Evolutionary conservation across 2,888 invertebrate genomes (phyloP).

Genomic region (Caenorhabditis sulstoni): DNA sequence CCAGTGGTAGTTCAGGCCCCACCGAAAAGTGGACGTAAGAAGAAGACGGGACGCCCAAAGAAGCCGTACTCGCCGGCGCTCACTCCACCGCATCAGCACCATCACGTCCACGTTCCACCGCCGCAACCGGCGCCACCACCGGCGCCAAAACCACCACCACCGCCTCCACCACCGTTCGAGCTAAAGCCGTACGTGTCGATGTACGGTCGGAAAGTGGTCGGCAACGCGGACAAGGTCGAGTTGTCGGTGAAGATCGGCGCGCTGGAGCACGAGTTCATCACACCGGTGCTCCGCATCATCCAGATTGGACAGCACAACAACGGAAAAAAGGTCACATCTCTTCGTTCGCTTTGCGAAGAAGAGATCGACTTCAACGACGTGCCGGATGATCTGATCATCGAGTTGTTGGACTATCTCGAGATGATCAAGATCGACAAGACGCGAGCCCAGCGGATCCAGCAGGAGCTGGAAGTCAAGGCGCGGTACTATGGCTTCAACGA

Average conservation of each 20-base stretch:
- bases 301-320: slow-evolving; percentile 20
- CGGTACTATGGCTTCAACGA: not conserved
- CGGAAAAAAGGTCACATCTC: not conserved
- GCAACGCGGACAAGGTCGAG: slow-evolving; percentile 4
- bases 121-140: not conserved
- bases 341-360: slow-evolving; percentile 21
- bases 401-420: slow-evolving; percentile 27
- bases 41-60: slow-evolving; percentile 34
- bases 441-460: not conserved
- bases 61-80: slow-evolving; percentile 22
- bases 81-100: not conserved
- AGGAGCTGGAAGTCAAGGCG: slow-evolving; percentile 6
- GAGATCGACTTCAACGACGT: slow-evolving; percentile 33
- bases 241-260: slow-evolving; percentile 10
- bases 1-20: not conserved
- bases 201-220: slow-evolving; percentile 10
- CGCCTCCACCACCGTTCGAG: not conserved
- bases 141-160: not conserved
- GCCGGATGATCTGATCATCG: slow-evolving; percentile 6
- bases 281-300: slow-evolving; percentile 28
- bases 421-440: slow-evolving; percentile 7
- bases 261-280: slow-evolving; percentile 7
- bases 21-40: slow-evolving; percentile 25
- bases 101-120: too few relatives aligned
- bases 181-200: slow-evolving; percentile 15